Evolutionary conservation across 2,113 vertebrate species (phyloP), one percentile per base, ranked within the genome.

Genomic region (Chionomys nivalis): DNA sequence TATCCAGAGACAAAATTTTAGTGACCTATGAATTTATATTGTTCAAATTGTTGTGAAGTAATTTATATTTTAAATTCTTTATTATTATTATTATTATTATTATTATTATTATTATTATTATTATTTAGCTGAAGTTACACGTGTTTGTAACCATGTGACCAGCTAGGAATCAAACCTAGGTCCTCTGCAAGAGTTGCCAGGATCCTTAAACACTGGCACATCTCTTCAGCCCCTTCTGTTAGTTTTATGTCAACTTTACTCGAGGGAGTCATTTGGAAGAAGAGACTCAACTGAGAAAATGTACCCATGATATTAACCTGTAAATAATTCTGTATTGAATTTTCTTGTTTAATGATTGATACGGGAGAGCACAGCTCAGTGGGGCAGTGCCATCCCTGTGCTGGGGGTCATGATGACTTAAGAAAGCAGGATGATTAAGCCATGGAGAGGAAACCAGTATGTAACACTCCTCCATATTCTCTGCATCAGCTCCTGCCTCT

Each of bases 231-330:
- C 55, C 23, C 12, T 61, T 16, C 6, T 82, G 23, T 42, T 61
- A 82, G 6, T n/a, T 82, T 82, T 13, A 26, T 61, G 23, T 24
- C 33, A 39, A 82, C 6, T 39, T 82, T n/a, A 39, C 10, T 61
- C 0, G 2, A 39, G 11, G 1, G 39, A 61, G 36, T 26, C n/a
- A 61, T 26, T 28, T 61, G 58, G 6, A 3, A 4, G 3, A 24
- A 39, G 3, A 2, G 13, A 16, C 2, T 61, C n/a, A 42, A 39
- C 1, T 61, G n/a, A 82, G 23, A 28, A 26, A 82, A 82, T 28
- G 5, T 23, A 14, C 6, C n/a, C 79, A 61, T 39, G 55, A 61
- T 16, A 82, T 17, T 39, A 39, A 82, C 55, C 16, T 82, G 7
- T 16, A 61, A 82, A 39, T 28, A n/a, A 36, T 3, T 63, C n/a